A percentile compares a stretch with the other conserved stretches of the same genome.
Evolutionary conservation across 2,113 vertebrate genomes (phyloP).

Genomic region (Trachemys scripta): DNA sequence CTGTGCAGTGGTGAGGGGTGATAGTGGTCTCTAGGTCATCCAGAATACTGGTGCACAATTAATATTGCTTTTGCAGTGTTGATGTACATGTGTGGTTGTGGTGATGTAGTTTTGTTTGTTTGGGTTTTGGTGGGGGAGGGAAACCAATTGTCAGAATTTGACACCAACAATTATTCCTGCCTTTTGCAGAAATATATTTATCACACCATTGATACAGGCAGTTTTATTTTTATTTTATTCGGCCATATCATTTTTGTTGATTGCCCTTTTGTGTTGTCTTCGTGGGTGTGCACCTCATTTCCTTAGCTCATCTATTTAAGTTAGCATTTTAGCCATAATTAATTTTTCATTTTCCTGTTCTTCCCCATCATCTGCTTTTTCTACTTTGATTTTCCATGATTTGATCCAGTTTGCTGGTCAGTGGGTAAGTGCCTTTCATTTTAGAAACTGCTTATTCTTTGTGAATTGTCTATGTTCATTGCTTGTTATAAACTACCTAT

Average conservation of each 20-base stretch:
- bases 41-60: not conserved
- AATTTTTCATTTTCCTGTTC: slow-evolving; percentile 75
- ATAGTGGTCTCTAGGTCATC: not conserved
- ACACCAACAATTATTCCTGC: not conserved
- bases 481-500: not conserved
- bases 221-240: not conserved
- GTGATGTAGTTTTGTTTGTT: not conserved
- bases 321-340: slow-evolving; percentile 51
- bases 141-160: slow-evolving; percentile 11
- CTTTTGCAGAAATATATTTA: not conserved
- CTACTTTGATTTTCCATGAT: slow-evolving; percentile 78
- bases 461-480: not conserved
- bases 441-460: slow-evolving; percentile 2
- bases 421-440: slow-evolving; percentile 91
- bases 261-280: slow-evolving; percentile 15
- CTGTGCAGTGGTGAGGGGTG: not conserved
- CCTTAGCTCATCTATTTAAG: slow-evolving; percentile 37
- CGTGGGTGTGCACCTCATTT: not conserved
- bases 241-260: slow-evolving; percentile 17
- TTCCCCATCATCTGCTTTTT: slow-evolving; percentile 73
- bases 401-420: slow-evolving; percentile 89
- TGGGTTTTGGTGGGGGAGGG: not conserved
- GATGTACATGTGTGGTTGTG: not conserved
- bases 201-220: not conserved
- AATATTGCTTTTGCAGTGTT: not conserved